Evolutionary conservation across 1,140 invertebrate species (phyloP), one percentile per base, ranked within the genome.

Genomic region (Drosophila nasuta): DNA sequence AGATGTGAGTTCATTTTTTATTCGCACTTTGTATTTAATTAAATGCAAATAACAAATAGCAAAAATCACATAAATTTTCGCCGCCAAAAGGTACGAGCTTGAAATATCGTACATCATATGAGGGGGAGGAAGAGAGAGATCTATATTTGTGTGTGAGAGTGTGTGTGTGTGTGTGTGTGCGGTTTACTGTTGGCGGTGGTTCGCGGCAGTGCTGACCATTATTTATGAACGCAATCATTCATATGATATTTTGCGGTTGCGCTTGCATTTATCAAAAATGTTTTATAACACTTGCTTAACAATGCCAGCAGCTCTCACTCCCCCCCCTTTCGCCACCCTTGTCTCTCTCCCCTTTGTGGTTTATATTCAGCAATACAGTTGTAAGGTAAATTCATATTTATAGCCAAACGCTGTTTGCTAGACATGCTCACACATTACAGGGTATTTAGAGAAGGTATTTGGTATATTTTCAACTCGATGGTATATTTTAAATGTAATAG

Each of bases 171-270:
- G 8, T 51, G 41, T 8, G 13, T n/a, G 2, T 15, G 20, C 7
- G 28, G 11, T 25, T 25, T 57, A 41, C 1, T 17, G 15, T 51
- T n/a, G 20, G 5, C 30, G 17, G 25, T 10, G 60, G 7, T 52
- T 38, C 35, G 62, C 46, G 48, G 33, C 13, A 8, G 41, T 72
- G 28, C n/a, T 71, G 70, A 72, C 77, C 85, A 89, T 89, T 86
- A 88, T 88, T 88, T 88, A 88, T 88, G 85, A 78, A 74, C 73
- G 85, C 85, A 88, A 88, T 88, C 85, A 89, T 85, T 88, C 85
- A 88, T 88, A 89, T 81, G 78, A 88, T 89, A 88, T 88, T 89
- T 82, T 89, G 85, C 80, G 85, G 85, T 88, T 85, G 51, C 65
- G 58, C 85, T 65, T 75, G 83, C 85, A 88, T 88, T 88, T 88